Evolutionary conservation across 2,888 invertebrate species (phyloP), one percentile per base, ranked within the genome.

Genomic region (Chymomyza fuscimana): DNA sequence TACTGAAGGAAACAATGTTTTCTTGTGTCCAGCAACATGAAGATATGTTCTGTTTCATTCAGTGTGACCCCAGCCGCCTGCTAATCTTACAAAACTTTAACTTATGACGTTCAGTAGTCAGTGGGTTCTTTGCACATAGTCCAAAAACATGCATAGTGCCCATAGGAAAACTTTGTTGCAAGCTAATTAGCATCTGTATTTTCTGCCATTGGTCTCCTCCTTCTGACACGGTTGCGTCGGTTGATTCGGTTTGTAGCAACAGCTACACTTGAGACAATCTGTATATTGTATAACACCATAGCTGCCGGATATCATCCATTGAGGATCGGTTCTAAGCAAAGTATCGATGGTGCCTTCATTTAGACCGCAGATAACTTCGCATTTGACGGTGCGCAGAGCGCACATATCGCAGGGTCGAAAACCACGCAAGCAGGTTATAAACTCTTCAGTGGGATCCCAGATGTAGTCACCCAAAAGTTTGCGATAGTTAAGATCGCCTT

Each of bases 401-500:
- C 96, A 94, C 2, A 99, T 88, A 16, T 96, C 96, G 0, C 97
- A 94, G 0, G 99, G 99, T 32, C 93, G 93, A 91, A 99, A 99
- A 3, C 95, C 90, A n/a, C 90, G 79, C 59, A 91, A 67, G 50
- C 91, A 92, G 9, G 90, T 89, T 50, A 93, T 92, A 80, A 98
- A 96, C 0, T 94, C 91, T 1, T 95, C 94, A 0, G 94, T 93
- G 0, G 94, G 94, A 51, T 94, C 94, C 95, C 98, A 98, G 76
- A 96, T 95, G 66, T 94, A 93, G 88, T 99, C 99, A 0, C 96
- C 96, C 54, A 97, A 92, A 66, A 99, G 92, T 92, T 99, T 99
- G 61, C 99, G 93, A 90, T 99, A 99, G 92, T 99, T 99, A 15
- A 99, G 93, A 91, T 99, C 99, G 0, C 99, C 96, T 92, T 99